Conservation (phyloP, 1,140 invertebrate genomes). For the Temnothorax curvispinosus region DNA sequence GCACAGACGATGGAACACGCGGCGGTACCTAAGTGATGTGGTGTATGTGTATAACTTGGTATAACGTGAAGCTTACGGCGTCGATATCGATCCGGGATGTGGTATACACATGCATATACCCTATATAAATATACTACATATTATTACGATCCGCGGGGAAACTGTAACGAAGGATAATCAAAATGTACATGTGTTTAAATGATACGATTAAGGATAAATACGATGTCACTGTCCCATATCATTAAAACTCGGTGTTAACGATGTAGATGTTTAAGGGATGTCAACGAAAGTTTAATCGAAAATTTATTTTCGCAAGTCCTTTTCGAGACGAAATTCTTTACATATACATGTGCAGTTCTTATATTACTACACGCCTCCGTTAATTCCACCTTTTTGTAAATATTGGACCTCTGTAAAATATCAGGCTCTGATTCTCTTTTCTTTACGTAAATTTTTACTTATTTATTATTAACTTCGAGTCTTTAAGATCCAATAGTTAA, state of each 20-base stretch:
- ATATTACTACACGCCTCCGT: background rate
- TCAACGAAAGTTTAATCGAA: conserved; percentile 50
- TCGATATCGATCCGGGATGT: conserved; percentile 8
- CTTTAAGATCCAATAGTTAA: background rate
- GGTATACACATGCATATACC: background rate
- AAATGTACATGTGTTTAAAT: conserved; percentile 58
- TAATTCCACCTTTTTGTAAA: background rate
- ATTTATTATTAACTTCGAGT: background rate
- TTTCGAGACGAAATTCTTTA: conserved; percentile 1
- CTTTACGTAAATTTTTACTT: background rate
- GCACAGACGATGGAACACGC: background rate
- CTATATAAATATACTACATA: conserved; percentile 29
- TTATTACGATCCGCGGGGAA: conserved; percentile 15
- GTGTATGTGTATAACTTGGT: conserved; percentile 19
- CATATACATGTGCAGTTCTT: background rate
- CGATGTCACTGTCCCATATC: conserved; percentile 23
- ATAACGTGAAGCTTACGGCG: background rate
- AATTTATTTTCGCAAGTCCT: conserved; percentile 46
- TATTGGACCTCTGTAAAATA: background rate
- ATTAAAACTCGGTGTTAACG: conserved; percentile 46
- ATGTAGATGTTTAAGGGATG: conserved; percentile 54
- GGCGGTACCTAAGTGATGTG: conserved; percentile 22
- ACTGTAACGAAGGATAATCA: conserved; percentile 55
- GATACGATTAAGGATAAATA: conserved; percentile 52
- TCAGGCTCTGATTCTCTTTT: background rate